Base-by-base conservation (phyloP, 2,797 vertebrate species). In the Petrocephalus sullivani region DNA sequence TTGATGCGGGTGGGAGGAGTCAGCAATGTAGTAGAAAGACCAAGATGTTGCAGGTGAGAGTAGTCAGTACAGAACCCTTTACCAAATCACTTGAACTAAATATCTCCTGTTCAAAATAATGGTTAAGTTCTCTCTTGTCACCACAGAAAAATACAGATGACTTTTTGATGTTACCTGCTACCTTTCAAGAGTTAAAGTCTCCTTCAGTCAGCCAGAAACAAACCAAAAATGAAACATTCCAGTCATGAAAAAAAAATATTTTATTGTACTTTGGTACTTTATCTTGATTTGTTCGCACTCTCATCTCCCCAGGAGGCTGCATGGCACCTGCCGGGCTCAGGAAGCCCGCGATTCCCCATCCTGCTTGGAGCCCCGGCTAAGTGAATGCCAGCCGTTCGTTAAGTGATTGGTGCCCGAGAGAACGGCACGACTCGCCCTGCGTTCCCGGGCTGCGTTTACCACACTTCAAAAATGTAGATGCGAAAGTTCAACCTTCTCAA, bases 251-350 rank as follows among this genome's bases (percentile, higher is more conserved):
- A 67, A 67, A 67, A 78, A 46, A 78, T 75, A 2, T 78, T 19
- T 46, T n/a, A 41, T 78, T 78, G 71, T 78, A 78, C 71, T 78
- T 41, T 46, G 71, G 71, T 46, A 78, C 14, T 78, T 78, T 78
- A 78, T 78, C 71, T 78, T 78, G 71, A 78, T 78, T 78, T 78
- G 71, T 78, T 41, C 71, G 6, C 33, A 46, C 71, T 78, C 37
- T 19, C 71, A 78, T 78, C 37, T 46, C 33, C 33, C 71, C 16
- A 0, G 37, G 71, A 78, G 37, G 71, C 71, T n/a, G 37, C 37
- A 46, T 33, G 28, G 5, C 37, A 46, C 71, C 71, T n/a, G 37
- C 71, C 41, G 71, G 8, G 33, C 4, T 19, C 71, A 19, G 37
- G 33, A 78, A 78, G 37, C 37, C 71, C 71, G 8, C 16, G 14